These are phyloP conservation scores for Lepidonotus clava DNA, from an alignment of 2,888 invertebrate genomes.

Conservation along the genomic window DNA sequence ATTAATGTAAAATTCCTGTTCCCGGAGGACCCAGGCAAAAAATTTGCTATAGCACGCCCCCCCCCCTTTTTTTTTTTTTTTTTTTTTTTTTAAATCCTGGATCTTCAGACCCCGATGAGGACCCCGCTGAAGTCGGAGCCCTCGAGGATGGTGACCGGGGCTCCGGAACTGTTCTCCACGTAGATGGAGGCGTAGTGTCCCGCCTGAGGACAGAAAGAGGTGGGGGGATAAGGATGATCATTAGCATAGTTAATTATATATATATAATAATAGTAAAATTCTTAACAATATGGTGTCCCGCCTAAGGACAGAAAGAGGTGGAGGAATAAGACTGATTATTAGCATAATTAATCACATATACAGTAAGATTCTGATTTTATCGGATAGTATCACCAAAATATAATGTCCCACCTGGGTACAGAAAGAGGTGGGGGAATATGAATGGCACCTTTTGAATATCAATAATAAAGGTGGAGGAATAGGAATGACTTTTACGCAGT, in stretches of 20 bases:
- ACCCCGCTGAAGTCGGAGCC: conserved; percentile 76
- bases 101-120: conserved; percentile 68
- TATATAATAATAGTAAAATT: neutral
- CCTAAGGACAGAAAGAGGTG: conserved; percentile 65
- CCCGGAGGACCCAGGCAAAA: too few species aligned
- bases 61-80: too few species aligned
- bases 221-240: neutral
- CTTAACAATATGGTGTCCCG: conserved; percentile 73
- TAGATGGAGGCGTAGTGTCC: conserved; percentile 77
- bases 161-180: conserved; percentile 73
- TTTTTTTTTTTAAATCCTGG: too few species aligned
- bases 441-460: too few species aligned
- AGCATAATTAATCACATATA: neutral
- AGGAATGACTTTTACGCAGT: neutral
- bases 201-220: conserved; percentile 66
- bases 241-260: neutral
- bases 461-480: too few species aligned
- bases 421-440: too few species aligned
- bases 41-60: too few species aligned
- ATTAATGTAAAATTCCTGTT: too few species aligned
- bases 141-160: conserved; percentile 67
- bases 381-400: too few species aligned
- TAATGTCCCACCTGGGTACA: conserved; percentile 74
- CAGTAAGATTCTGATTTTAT: neutral
- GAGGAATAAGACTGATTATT: neutral